Percentiles rank a stretch among this genome's conserved stretches.
Conservation (phyloP, 2,113 vertebrate species). For the Myxocyprinus asiaticus region DNA sequence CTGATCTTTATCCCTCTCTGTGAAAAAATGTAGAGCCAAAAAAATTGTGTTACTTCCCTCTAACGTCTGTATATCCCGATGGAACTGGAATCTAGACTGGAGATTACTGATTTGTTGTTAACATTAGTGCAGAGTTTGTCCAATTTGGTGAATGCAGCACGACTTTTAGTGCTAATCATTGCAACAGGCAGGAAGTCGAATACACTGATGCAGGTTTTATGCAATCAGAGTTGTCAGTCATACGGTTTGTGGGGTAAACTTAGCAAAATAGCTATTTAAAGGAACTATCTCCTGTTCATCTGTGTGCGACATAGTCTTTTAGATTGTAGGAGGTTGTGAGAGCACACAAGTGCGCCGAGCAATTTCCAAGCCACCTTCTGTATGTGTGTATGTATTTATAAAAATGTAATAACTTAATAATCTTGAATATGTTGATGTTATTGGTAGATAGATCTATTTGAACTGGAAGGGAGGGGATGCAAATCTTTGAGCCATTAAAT, state of each 20-base stretch:
- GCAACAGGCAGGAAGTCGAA: constrained; percentile 38
- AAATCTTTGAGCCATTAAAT: constrained; percentile 20
- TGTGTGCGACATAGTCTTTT: constrained; percentile 71
- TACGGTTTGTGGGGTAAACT: constrained; percentile 55
- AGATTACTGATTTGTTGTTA: too few relatives aligned
- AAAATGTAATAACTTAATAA: constrained; percentile 75
- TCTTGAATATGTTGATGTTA: constrained; percentile 75
- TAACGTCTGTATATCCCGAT: constrained; percentile 24
- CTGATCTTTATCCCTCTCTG: constrained; percentile 67
- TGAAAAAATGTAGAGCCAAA: constrained; percentile 72
- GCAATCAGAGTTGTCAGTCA: constrained; percentile 40
- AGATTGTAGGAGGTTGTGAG: constrained; percentile 71
- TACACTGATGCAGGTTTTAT: constrained; percentile 57
- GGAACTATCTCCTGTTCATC: constrained; percentile 60
- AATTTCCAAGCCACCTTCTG: constrained; percentile 63
- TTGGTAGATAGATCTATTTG: constrained; percentile 69
- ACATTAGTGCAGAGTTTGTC: too few relatives aligned
- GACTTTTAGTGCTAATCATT: constrained; percentile 41
- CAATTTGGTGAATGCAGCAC: background rate
- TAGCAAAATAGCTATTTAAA: constrained; percentile 58
- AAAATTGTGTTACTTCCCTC: constrained; percentile 66
- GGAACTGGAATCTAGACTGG: too few relatives aligned
- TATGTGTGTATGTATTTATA: constrained; percentile 69
- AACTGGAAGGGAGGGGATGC: constrained; percentile 50
- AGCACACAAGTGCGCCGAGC: constrained; percentile 60